Base-by-base conservation (phyloP, 2,888 invertebrate species). In the Nomada ferruginata region DNA sequence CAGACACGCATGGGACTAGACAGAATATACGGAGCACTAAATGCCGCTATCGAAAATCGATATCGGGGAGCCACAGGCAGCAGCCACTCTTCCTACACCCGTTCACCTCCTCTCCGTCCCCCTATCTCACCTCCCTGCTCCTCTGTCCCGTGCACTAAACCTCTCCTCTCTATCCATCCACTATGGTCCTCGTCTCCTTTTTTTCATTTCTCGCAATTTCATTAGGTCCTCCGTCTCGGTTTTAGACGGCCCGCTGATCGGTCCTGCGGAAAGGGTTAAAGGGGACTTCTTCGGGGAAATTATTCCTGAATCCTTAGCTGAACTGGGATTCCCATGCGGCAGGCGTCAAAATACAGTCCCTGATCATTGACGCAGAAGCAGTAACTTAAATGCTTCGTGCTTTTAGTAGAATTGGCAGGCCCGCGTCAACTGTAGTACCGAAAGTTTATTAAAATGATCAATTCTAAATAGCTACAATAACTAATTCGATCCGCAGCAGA, bases 1-100 rank as follows among this genome's bases (percentile, higher is more conserved):
- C 90, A 89, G 89, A 85, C 90, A 89, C 90, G 90, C 90, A 91
- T 91, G 90, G 89, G 87, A 90, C 90, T 91, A 91, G 91, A 91
- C 91, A 90, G 92, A 91, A 91, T 90, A 91, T 90, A 92, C 90
- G 91, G 91, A 91, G 91, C 89, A 91, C 93, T 92, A 92, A 93
- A 93, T 92, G 92, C 91, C 89, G 87, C 90, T 92, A 92, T 93
- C 91, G 93, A 91, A 92, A 93, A 92, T 93, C 93, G 92, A 93
- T 93, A 91, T 92, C 89, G 89, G 89, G 88, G 91, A 92, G 91
- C 91, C 90, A 88, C 91, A 90, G 90, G 89, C 88, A 89, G 88
- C 90, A 89, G 89, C 90, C 87, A 90, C 91, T 91, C 91, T 92
- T 90, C 88, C 79, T 85, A 84, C 74, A 76, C 77, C 79, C 74